Evolutionary conservation across 2,888 invertebrate genomes (phyloP), one percentile per base, ranked within the genome.

Genomic region (Rotaria socialis): DNA sequence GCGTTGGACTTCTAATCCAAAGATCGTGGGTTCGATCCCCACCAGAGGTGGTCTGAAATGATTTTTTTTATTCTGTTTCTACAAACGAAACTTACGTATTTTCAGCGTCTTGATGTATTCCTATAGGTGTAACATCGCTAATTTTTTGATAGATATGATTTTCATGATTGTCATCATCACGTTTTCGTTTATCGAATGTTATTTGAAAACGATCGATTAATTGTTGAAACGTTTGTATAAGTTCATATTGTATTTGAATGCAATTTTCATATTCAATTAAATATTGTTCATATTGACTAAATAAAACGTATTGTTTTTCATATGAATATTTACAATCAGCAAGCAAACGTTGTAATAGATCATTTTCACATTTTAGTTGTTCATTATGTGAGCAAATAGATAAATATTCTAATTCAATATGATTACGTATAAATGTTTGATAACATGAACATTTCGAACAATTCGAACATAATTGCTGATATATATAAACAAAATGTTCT

Each of bases 11-110:
- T 89, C 89, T 89, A 88, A 89, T 88, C 89, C 88, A 88, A 88
- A 89, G 89, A 88, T 88, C 88, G 88, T 88, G 89, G 89, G 88
- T 89, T 89, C 89, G 89, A 89, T 88, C 88, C 89, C 89, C 89
- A 88, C 88, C 88, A 85, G 88, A 87, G 88, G 88, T 88, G 88
- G 19, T 56, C 67, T 86, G 86, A 87, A 85, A 11, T 87, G 55
- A 80, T 84, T 56, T 87, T 85, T 84, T 85, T 67, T 35, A 6
- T 67, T 24, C 24, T 19, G 2, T 60, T 50, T 50, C 50, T 27
- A 3, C 6, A n/a, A 75, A 75, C 3, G 35, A 80, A 80, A 80
- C 80, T 80, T 80, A 47, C 80, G 24, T 8, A 80, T 47, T 35
- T 16, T 80, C 24, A 3, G 0, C n/a, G 10, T 47, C 80, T 47